Evolutionary conservation across 2,888 invertebrate species (phyloP).

Genomic region (Leuctra nigra): DNA sequence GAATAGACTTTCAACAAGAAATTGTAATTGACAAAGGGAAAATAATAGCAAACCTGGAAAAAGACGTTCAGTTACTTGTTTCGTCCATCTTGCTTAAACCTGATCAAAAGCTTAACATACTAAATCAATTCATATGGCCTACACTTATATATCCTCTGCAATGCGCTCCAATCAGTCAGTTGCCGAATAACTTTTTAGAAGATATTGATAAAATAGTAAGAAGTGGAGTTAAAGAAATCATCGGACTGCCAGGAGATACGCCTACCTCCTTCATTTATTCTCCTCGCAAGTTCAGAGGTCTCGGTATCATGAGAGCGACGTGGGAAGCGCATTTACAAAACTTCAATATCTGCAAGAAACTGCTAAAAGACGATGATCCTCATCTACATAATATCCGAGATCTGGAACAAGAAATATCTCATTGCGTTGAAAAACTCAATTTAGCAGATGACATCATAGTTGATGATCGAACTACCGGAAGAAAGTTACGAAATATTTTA

Average conservation of each 20-base stretch:
- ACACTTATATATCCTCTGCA: not conserved
- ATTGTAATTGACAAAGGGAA: no score
- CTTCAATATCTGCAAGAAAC: slow-evolving; percentile 5
- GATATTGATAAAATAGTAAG: not conserved
- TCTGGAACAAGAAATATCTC: not conserved
- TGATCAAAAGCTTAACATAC: slow-evolving; percentile 7
- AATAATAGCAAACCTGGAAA: not conserved
- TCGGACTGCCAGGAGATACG: slow-evolving; percentile 6
- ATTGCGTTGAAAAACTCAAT: not conserved
- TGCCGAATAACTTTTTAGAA: not conserved
- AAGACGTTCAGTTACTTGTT: not conserved
- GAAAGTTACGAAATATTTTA: not conserved
- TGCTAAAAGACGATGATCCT: not conserved
- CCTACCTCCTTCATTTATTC: slow-evolving; percentile 2
- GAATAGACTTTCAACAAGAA: no score
- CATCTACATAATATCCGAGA: not conserved
- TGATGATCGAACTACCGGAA: not conserved
- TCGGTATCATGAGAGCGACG: not conserved
- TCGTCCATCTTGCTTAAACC: not conserved
- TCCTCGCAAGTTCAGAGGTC: not conserved
- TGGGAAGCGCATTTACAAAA: slow-evolving; percentile 8
- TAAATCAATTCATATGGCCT: slow-evolving; percentile 4
- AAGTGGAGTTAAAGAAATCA: not conserved
- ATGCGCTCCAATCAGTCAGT: not conserved
- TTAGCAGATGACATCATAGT: not conserved